These are phyloP conservation scores for Gila orcuttii DNA, from an alignment of 2,113 vertebrate species.

Conservation along the genomic window DNA sequence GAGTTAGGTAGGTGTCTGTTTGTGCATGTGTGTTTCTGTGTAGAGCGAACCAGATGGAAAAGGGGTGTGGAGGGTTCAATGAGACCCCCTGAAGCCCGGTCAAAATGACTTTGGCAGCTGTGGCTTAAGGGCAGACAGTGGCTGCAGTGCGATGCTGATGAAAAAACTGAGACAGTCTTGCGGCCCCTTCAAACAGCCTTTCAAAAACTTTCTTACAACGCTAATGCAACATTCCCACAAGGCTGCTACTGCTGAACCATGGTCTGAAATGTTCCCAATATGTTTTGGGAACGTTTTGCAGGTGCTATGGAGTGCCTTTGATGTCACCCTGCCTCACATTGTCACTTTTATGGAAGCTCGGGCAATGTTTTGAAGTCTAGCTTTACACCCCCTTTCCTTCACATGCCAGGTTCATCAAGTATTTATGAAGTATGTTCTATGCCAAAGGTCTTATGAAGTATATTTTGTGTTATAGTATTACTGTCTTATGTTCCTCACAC, in stretches of 20 bases:
- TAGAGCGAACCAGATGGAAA: conserved; percentile 24
- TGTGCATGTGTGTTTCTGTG: conserved; percentile 23
- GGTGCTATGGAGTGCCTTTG: conserved; percentile 50
- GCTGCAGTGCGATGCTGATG: background rate
- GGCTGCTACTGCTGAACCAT: background rate
- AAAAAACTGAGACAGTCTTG: background rate
- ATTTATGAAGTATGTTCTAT: conserved; percentile 37
- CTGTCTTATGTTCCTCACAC: conserved; percentile 35
- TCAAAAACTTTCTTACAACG: conserved; percentile 18
- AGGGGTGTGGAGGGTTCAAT: background rate
- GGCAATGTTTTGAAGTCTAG: conserved; percentile 40
- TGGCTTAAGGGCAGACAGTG: conserved; percentile 46
- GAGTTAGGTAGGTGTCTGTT: conserved; percentile 35
- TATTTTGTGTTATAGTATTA: conserved; percentile 15
- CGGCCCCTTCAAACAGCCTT: background rate
- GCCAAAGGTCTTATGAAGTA: conserved; percentile 59
- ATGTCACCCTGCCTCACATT: conserved; percentile 29
- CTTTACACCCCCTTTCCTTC: conserved; percentile 22
- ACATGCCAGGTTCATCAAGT: conserved; percentile 55
- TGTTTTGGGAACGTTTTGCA: conserved; percentile 18
- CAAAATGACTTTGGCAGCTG: conserved; percentile 65
- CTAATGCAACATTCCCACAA: conserved; percentile 18
- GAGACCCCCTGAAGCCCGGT: conserved; percentile 60
- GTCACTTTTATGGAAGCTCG: conserved; percentile 49
- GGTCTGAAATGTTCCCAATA: conserved; percentile 16